Evolutionary conservation across 2,113 vertebrate genomes (phyloP), one percentile per base, ranked within the genome.

Genomic region (Dicerorhinus sumatrensis): DNA sequence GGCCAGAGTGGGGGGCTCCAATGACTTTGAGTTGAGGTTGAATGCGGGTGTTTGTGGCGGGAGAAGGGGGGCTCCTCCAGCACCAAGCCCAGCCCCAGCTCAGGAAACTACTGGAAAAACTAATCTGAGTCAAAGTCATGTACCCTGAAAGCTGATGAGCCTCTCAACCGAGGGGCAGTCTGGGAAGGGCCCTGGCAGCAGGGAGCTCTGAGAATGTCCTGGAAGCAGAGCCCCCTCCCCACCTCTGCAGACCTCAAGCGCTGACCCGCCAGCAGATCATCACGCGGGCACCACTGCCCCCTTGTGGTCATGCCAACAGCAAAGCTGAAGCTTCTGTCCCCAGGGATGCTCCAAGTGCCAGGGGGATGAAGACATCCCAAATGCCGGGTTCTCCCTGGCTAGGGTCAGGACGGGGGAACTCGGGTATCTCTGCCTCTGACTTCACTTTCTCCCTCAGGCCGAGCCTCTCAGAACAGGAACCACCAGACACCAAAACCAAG

Each of bases 231-330:
- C 20, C 62, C 56, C 33, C 8, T 1, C 16, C 36, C 29, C 31
- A 4, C 31, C 33, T 62, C 60, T 5, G 29, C 88, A 16, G 97
- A n/a, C 29, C 81, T 39, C 42, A 13, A 21, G 29, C 6, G 0
- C 33, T 1, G 0, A 3, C 27, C 9, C 0, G 56, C 25, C 21
- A 0, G 16, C 46, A 3, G 6, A 27, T 1, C 29, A 29, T 93
- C 76, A 6, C 56, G 1, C 5, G 33, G 81, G 18, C 48, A 18
- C 93, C 95, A 94, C 97, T 94, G 98, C 98, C 97, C 97, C 92
- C 98, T 96, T n/a, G 98, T 98, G 98, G 97, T 54, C 91, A 85
- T 14, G 2, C 29, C 2, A 1, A 6, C 58, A 20, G 87, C 18
- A 0, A 12, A 3, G 91, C 58, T 2, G 39, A 17, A 2, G n/a